phyloP scores from a whole-genome alignment of 2,113 vertebrate genomes.

The Microtus montanus region DNA sequence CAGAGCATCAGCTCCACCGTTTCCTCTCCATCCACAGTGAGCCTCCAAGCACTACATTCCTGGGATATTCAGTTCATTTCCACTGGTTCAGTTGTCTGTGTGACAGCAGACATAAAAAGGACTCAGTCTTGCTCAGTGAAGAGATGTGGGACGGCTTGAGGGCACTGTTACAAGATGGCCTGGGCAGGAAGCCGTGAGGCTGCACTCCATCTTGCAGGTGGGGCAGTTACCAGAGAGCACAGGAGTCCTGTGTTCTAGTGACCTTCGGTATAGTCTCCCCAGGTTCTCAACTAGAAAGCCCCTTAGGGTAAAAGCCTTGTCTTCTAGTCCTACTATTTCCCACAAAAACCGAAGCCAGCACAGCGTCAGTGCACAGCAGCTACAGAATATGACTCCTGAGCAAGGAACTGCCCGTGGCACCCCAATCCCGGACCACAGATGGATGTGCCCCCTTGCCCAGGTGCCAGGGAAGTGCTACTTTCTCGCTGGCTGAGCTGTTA shows the following conservation, averaged over 20 bases:
- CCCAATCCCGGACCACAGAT: not conserved
- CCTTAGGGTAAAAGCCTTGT: not conserved
- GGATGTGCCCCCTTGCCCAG: not conserved
- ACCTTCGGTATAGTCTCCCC: not conserved
- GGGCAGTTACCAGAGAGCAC: not conserved
- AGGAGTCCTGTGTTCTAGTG: too few species aligned
- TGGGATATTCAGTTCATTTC: not conserved
- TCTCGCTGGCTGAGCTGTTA: not conserved
- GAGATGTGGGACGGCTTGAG: not conserved
- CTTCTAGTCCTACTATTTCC: not conserved
- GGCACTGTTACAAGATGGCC: not conserved
- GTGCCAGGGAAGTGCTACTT: not conserved
- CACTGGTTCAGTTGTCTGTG: not conserved
- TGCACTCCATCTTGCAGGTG: not conserved
- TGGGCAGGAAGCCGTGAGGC: not conserved
- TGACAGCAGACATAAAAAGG: not conserved
- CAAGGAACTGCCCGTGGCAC: not conserved
- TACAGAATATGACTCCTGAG: not conserved
- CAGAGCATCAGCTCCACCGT: not conserved
- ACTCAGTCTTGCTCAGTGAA: not conserved
- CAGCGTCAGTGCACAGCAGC: not conserved
- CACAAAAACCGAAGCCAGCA: not conserved
- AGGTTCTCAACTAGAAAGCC: not conserved
- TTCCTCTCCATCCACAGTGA: not conserved
- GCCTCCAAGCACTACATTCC: slow-evolving; percentile 9